These are phyloP conservation scores for Napeogenes sylphis DNA, from an alignment of 2,888 invertebrate species.

Conservation along the genomic window DNA sequence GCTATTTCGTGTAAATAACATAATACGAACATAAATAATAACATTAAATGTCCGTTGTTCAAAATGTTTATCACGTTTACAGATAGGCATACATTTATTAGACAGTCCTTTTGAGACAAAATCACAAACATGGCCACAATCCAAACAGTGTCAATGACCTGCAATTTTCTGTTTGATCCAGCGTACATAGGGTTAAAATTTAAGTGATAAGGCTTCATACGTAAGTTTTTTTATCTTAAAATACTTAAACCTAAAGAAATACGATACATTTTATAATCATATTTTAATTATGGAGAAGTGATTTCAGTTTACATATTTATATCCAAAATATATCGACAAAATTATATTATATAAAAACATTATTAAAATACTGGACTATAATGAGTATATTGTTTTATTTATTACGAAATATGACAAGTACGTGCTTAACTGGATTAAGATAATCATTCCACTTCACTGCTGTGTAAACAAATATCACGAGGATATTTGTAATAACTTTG, in stretches of 20 bases:
- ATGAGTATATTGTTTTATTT: too few relatives aligned
- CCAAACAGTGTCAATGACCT: constrained; percentile 27
- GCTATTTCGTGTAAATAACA: constrained; percentile 42
- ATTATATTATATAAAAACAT: too few relatives aligned
- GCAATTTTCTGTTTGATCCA: constrained; percentile 16
- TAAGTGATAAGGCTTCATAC: not conserved
- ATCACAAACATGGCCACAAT: constrained; percentile 27
- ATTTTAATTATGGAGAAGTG: too few relatives aligned
- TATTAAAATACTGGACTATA: too few relatives aligned
- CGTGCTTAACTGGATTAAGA: constrained; percentile 16
- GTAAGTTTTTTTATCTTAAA: too few relatives aligned
- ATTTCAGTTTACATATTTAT: too few relatives aligned
- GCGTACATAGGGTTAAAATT: not conserved
- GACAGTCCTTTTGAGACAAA: constrained; percentile 29
- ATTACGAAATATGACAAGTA: not conserved
- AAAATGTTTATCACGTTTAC: constrained; percentile 37
- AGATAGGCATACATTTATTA: constrained; percentile 32
- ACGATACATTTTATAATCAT: too few relatives aligned
- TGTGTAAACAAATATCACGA: too few relatives aligned
- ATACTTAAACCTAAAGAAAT: too few relatives aligned
- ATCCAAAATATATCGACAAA: too few relatives aligned
- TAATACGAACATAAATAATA: constrained; percentile 43
- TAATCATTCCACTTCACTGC: too few relatives aligned
- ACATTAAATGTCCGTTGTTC: constrained; percentile 33
- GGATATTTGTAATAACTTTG: too few relatives aligned